Evolutionary conservation across 2,113 vertebrate species (phyloP), one percentile per base, ranked within the genome.

Genomic region (Muntiacus muntjak): DNA sequence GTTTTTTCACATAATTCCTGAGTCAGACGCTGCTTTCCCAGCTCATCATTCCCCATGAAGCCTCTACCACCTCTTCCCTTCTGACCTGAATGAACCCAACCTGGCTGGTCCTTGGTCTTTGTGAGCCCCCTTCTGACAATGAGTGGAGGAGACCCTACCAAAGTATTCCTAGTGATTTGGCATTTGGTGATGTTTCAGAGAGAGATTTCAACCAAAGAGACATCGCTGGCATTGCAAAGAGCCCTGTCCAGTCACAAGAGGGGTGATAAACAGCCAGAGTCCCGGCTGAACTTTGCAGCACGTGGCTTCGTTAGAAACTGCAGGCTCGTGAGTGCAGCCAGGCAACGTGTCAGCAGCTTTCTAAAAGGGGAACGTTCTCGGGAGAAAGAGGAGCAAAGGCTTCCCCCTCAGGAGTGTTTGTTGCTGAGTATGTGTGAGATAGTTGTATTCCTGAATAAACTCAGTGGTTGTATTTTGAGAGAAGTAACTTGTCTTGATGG

Each of bases 241-340:
- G 30, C 15, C 47, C 10, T 19, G 17, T 21, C 50, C 9, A 7
- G 15, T 43, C 87, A 26, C 55, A 13, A 25, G 28, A 1, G 19
- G 58, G 21, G 11, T 3, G 7, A 2, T 45, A n/a, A 60, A 14
- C 11, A 16, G 13, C 15, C n/a, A 28, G 30, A n/a, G 10, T 11
- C 57, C 19, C 0, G 3, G 1, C 26, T 12, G 15, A 54, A 50
- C n/a, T 28, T 21, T 30, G 43, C 25, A 81, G 33, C 28, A 30
- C 1, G 6, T 17, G 62, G 10, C 87, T 64, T 17, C 4, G 7
- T 85, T 85, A n/a, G 15, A 47, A n/a, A 45, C 33, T 5, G 5
- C 7, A 47, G 60, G 30, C 30, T 1, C 12, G 1, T 47, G 64
- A 10, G 23, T 3, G 13, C 9, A 15, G 4, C 3, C 1, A 1